Evolutionary conservation across 2,888 invertebrate genomes (phyloP), one percentile per base, ranked within the genome.

Genomic region (Steinernema carpocapsae): DNA sequence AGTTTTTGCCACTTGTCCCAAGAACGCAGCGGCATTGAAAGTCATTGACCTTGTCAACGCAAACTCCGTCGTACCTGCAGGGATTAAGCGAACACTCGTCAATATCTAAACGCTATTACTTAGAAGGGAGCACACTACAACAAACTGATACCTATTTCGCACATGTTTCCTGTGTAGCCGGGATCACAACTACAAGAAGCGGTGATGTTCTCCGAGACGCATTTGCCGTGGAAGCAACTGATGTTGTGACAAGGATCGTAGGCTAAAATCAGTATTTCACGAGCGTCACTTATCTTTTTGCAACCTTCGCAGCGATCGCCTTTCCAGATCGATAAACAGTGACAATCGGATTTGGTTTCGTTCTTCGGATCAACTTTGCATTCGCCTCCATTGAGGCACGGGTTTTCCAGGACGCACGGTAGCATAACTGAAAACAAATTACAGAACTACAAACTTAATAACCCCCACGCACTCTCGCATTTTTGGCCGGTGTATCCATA

Each of bases 1-100:
- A 75, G 56, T 73, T 52, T 26, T 72, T 52, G 17, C 76, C 76
- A 37, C 24, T 17, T 0, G 75, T 46, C 12, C 71, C 71, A 0
- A 17, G n/a, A 17, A 32, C 75, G 48, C 76, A 76, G 17, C 43
- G 17, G 64, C 76, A 76, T 19, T 76, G 70, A 52, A 24, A 76
- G 19, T 64, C 56, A 46, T 70, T 70, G 24, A 70, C n/a, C n/a
- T 46, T 37, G 29, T 64, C 76, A n/a, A 73, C 51, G 71, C 76
- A 76, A 19, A 19, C 70, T 4, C 43, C 73, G 22, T 64, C 43
- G 19, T 70, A 43, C 4, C n/a, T 14, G 32, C 76, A 76, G 4
- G 76, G 76, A 4, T 42, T n/a, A 6, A 29, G 17, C 12, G 64
- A 46, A 42, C 76, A 76, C 37, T 64, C 70, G 52, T 76, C 56